Base-by-base conservation (phyloP, 1,140 invertebrate species). In the Platyura marginata region DNA sequence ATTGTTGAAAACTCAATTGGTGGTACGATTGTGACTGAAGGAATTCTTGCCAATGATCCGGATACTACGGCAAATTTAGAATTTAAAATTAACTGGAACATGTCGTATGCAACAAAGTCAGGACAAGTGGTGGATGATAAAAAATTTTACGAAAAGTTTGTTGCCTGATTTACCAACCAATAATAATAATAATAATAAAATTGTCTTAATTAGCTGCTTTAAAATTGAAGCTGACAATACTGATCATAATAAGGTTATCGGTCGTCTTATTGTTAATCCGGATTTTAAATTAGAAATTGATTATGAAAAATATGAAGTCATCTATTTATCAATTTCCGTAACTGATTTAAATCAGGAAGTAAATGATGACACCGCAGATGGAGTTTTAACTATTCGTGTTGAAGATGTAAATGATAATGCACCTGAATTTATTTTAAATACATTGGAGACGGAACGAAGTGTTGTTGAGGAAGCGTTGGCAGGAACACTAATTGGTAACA, bases 1-100 rank as follows among this genome's bases (percentile, higher is more conserved):
- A 57, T 72, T n/a, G 52, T 65, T 21, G 70, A 73, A 53, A 72
- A 74, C 51, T 61, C 65, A 2, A 50, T 57, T 10, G 48, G 54
- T 29, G 61, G 61, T 2, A 58, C 47, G 21, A 21, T 44, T 19
- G 58, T 72, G n/a, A 59, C 58, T 11, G 34, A 52, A 8, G 55
- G 52, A 16, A 61, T 42, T 25, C 53, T 44, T 8, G 70, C 69
- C 4, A 62, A 53, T 0, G 71, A 73, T 55, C 61, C 62, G 0
- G 72, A 74, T 49, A 67, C 64, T 2, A 65, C 62, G 1, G 68
- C 69, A 0, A 48, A 65, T 11, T 49, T 74, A 18, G 41, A 42
- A 8, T 71, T 71, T 48, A 55, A 60, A 29, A 72, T 73, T 22
- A 52, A 71, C 46, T 74, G 72, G 72, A 47, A 62, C 3, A 51